phyloP scores from a whole-genome alignment of 2,113 vertebrate species.

The Tricholaema leucomelas region DNA sequence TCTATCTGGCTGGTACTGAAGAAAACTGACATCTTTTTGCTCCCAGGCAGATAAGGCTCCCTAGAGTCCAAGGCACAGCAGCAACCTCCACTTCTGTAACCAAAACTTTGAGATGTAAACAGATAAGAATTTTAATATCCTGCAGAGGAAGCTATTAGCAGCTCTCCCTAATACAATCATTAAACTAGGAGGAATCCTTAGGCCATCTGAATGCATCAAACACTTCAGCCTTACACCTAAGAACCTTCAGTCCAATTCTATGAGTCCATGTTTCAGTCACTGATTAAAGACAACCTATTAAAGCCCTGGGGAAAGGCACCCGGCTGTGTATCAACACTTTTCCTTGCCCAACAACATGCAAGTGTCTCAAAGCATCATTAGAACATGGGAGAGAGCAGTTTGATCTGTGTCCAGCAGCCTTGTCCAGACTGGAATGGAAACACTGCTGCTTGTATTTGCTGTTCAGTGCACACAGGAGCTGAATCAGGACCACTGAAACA shows the following conservation, averaged over 20 bases:
- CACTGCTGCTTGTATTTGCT: background rate
- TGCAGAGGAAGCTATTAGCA: slow-evolving; percentile 51
- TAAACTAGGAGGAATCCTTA: background rate
- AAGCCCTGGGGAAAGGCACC: background rate
- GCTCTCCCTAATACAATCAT: slow-evolving; percentile 40
- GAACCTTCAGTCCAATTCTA: background rate
- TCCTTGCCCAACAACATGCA: background rate
- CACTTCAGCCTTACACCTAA: background rate
- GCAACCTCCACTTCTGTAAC: slow-evolving; percentile 14
- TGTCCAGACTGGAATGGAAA: background rate
- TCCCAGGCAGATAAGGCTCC: slow-evolving; percentile 27
- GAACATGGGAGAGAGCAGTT: background rate
- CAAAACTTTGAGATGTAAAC: slow-evolving; percentile 33
- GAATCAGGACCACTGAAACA: rapidly evolving
- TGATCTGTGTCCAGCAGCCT: background rate
- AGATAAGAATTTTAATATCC: slow-evolving; percentile 62
- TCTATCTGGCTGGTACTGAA: background rate
- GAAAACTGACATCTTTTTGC: slow-evolving; percentile 52
- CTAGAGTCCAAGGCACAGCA: slow-evolving; percentile 16
- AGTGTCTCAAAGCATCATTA: background rate
- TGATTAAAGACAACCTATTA: background rate
- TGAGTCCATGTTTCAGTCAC: background rate
- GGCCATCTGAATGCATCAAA: background rate
- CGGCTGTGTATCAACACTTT: background rate
- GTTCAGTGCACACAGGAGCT: background rate